A percentile compares a stretch with the other conserved stretches of the same genome.
Evolutionary conservation across 2,797 vertebrate genomes (phyloP).

Genomic region (Danio aesculapii): DNA sequence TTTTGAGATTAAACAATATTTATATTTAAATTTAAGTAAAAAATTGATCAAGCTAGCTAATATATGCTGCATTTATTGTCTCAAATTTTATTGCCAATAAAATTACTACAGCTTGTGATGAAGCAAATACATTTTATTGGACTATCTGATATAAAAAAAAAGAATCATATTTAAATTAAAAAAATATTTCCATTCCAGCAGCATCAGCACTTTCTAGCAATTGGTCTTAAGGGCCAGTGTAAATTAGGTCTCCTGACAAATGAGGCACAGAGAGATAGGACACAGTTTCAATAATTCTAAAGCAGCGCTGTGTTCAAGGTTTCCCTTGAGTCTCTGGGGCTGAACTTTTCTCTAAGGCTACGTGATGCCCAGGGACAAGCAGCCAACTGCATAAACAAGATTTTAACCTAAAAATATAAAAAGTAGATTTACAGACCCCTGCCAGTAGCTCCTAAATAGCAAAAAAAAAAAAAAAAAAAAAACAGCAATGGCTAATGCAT

Average conservation of each 20-base stretch:
- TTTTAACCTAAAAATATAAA: slow-evolving; percentile 47
- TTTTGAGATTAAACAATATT: too few species aligned
- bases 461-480: neutral
- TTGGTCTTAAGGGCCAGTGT: slow-evolving; percentile 99
- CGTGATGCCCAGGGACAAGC: slow-evolving; percentile 64
- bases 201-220: slow-evolving; percentile 98
- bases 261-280: slow-evolving; percentile 94
- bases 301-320: slow-evolving; percentile 45
- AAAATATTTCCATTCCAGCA: slow-evolving; percentile 86
- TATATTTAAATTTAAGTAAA: too few species aligned
- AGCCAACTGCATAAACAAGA: slow-evolving; percentile 61
- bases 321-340: slow-evolving; percentile 70
- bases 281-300: slow-evolving; percentile 88
- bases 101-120: too few species aligned
- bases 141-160: neutral
- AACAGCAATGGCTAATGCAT: slow-evolving; percentile 25
- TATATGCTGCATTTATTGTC: too few species aligned
- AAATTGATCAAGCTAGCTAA: too few species aligned
- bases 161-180: slow-evolving; percentile 54
- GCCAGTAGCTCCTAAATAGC: slow-evolving; percentile 20
- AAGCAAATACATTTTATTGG: too few species aligned
- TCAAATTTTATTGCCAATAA: too few species aligned
- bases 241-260: slow-evolving; percentile 99
- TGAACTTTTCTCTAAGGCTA: slow-evolving; percentile 66
- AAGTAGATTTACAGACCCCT: slow-evolving; percentile 33